A percentile compares a stretch with the other conserved stretches of the same genome.
Evolutionary conservation across 2,113 vertebrate genomes (phyloP).

Genomic region (Thermophis baileyi): DNA sequence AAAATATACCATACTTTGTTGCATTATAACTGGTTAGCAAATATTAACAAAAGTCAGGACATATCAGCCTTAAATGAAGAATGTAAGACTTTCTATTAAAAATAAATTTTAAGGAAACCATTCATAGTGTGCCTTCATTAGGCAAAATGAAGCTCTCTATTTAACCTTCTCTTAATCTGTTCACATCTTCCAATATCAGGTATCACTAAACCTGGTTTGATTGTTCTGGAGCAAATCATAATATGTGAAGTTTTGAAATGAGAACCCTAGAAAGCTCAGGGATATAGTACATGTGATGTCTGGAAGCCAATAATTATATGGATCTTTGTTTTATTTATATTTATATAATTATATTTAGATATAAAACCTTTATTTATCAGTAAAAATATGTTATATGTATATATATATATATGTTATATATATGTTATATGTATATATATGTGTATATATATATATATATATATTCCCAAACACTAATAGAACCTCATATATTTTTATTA

Average conservation of each 20-base stretch:
- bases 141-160: neutral
- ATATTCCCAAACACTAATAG: neutral
- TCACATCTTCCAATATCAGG: neutral
- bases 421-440: too few species aligned
- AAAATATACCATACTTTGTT: neutral
- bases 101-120: neutral
- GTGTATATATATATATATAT: too few species aligned
- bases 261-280: neutral
- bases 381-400: too few species aligned
- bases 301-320: neutral
- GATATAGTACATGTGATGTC: neutral
- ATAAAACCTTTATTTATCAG: too few species aligned
- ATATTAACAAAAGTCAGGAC: neutral
- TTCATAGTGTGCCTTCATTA: neutral
- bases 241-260: neutral
- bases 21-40: neutral
- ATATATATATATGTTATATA: too few species aligned
- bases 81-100: neutral
- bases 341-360: too few species aligned
- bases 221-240: neutral
- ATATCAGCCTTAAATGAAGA: neutral
- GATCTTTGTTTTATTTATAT: neutral
- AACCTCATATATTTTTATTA: constrained; percentile 1
- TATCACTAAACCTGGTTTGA: neutral
- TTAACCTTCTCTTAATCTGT: neutral